phyloP scores from a whole-genome alignment of 1,140 invertebrate species.

The Drosophila murphyi region DNA sequence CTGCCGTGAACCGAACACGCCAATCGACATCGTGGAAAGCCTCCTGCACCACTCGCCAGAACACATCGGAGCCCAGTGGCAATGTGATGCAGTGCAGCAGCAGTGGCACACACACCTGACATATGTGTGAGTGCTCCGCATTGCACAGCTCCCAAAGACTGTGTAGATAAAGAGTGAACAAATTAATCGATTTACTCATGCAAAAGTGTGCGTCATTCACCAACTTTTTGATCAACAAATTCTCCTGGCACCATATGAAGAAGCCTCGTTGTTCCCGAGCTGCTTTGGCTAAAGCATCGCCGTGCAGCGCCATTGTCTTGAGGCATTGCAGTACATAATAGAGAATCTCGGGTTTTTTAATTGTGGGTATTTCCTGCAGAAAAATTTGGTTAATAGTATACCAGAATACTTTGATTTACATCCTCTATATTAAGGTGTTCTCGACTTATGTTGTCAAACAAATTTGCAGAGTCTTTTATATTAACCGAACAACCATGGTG shows the following conservation, averaged over 20 bases:
- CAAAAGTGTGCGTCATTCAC: conserved; percentile 42
- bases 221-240: conserved; percentile 97
- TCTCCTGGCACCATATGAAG: conserved; percentile 99
- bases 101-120: conserved; percentile 94
- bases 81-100: conserved; percentile 97
- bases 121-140: conserved; percentile 96
- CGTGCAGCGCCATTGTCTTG: conserved; percentile 96
- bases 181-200: neutral
- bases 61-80: conserved; percentile 95
- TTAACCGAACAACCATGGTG: too few relatives aligned
- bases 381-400: conserved; percentile 53
- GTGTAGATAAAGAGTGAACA: conserved; percentile 48
- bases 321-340: conserved; percentile 97
- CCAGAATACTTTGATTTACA: neutral
- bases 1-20: conserved; percentile 95
- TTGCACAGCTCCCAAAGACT: conserved; percentile 97
- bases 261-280: conserved; percentile 96
- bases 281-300: conserved; percentile 95
- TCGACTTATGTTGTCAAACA: neutral
- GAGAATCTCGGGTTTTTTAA: conserved; percentile 95
- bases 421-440: neutral
- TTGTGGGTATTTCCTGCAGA: conserved; percentile 89
- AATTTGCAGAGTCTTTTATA: too few relatives aligned
- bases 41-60: conserved; percentile 97
- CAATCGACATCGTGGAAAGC: conserved; percentile 96